A percentile compares a stretch with the other conserved stretches of the same genome.
These are phyloP conservation scores for Mystacides longicornis DNA, from an alignment of 2,888 invertebrate species.

Conservation along the genomic window DNA sequence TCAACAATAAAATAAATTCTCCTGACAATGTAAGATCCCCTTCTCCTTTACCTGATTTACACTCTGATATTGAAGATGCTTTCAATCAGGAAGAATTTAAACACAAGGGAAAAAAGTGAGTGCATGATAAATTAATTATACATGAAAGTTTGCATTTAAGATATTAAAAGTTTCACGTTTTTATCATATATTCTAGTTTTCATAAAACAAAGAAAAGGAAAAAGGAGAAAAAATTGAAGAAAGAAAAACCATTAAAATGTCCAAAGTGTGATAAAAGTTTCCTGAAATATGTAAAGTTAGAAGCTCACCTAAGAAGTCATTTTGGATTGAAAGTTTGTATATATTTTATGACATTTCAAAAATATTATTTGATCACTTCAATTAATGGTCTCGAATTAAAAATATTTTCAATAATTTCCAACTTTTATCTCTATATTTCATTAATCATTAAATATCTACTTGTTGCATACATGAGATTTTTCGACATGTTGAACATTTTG, in stretches of 20 bases:
- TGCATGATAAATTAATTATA: too few species aligned
- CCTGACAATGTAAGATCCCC: constrained; percentile 18
- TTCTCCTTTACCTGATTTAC: constrained; percentile 20
- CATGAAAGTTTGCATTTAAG: too few species aligned
- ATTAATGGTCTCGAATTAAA: too few species aligned
- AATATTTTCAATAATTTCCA: too few species aligned
- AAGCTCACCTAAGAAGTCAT: constrained; percentile 46
- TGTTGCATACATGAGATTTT: too few species aligned
- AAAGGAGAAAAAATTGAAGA: constrained; percentile 19
- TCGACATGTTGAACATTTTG: too few species aligned
- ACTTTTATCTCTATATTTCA: too few species aligned
- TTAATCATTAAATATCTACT: too few species aligned
- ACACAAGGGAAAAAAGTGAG: constrained; percentile 13
- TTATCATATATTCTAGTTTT: constrained; percentile 5
- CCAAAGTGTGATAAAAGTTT: constrained; percentile 45
- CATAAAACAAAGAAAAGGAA: constrained; percentile 27
- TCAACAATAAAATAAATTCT: constrained; percentile 21
- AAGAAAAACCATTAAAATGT: constrained; percentile 35
- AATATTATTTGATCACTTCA: background rate
- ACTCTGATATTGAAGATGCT: constrained; percentile 26
- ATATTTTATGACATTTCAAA: background rate
- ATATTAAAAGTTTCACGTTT: too few species aligned
- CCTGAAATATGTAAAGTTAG: constrained; percentile 46
- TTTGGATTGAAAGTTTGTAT: constrained; percentile 42
- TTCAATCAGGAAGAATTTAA: constrained; percentile 25